phyloP scores from a whole-genome alignment of 2,888 invertebrate genomes.

The Cerastoderma edule region DNA sequence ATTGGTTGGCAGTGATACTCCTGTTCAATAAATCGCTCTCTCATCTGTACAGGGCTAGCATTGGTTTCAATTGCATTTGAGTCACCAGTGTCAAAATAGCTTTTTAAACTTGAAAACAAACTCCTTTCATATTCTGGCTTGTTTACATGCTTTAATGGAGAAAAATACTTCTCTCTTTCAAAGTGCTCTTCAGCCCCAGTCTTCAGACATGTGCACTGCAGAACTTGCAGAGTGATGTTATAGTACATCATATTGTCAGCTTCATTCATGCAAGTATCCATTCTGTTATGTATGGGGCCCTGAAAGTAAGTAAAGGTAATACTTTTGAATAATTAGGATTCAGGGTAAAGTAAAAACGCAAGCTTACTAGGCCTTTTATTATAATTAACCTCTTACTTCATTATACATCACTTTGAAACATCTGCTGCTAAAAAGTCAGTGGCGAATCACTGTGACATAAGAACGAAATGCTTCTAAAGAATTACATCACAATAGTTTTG shows the following conservation, averaged over 20 bases:
- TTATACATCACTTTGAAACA: no score
- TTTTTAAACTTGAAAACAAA: not conserved
- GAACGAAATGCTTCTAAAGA: no score
- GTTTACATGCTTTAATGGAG: not conserved
- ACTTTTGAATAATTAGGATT: no score
- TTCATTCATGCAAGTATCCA: not conserved
- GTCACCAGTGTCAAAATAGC: slow-evolving; percentile 5
- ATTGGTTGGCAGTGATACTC: not conserved
- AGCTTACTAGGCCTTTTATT: no score
- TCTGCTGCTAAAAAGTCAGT: no score
- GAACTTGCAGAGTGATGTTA: slow-evolving; percentile 14
- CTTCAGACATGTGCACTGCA: slow-evolving; percentile 4
- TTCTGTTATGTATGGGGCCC: no score
- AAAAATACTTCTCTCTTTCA: not conserved
- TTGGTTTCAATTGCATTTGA: not conserved
- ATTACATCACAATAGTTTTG: no score
- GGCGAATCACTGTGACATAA: no score
- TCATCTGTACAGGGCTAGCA: not conserved
- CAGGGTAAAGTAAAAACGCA: no score
- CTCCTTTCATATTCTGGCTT: slow-evolving; percentile 6
- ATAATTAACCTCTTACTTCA: no score
- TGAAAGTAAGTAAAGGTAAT: no score
- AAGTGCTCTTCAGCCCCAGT: not conserved
- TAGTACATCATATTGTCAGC: slow-evolving; percentile 1
- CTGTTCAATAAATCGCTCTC: not conserved